These are phyloP conservation scores for Callosobruchus maculatus DNA, from an alignment of 2,888 invertebrate species.

Conservation along the genomic window DNA sequence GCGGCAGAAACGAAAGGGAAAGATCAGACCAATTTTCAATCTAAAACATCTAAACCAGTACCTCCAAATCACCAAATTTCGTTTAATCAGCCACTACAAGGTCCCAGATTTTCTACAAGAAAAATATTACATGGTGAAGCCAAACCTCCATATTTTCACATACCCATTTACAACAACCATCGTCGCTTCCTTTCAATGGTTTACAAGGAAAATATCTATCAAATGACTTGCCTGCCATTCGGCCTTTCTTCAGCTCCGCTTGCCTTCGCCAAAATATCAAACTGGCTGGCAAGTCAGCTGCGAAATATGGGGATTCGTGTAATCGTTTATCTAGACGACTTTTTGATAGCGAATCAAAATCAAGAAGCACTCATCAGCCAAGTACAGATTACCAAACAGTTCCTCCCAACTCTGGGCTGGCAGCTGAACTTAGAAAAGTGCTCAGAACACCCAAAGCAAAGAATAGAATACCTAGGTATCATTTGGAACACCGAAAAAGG, in stretches of 20 bases:
- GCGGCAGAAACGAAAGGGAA: constrained; percentile 14
- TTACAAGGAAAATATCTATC: constrained; percentile 11
- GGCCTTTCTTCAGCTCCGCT: constrained; percentile 27
- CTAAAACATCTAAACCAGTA: constrained; percentile 14
- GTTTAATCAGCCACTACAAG: constrained; percentile 17
- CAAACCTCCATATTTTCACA: constrained; percentile 23
- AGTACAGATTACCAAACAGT: not conserved
- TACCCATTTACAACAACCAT: constrained; percentile 15
- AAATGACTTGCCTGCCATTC: constrained; percentile 26
- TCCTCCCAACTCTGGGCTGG: constrained; percentile 2
- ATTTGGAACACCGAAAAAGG: constrained; percentile 13
- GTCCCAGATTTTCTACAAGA: constrained; percentile 22
- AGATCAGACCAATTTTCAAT: constrained; percentile 17
- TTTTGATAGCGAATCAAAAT: constrained; percentile 12
- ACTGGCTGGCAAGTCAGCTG: constrained; percentile 26
- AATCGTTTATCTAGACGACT: constrained; percentile 26
- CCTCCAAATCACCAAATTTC: constrained; percentile 15
- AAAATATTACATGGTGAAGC: constrained; percentile 18
- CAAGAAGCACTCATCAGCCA: not conserved
- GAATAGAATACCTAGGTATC: constrained; percentile 17
- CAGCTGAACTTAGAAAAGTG: constrained; percentile 11
- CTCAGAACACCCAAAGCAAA: not conserved
- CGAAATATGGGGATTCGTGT: constrained; percentile 21
- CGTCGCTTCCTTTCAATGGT: constrained; percentile 15
- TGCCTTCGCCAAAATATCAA: constrained; percentile 24